Percentiles rank a stretch among this genome's conserved stretches.
Conservation (phyloP, 2,888 invertebrate species). For the Neoascia interrupta region DNA sequence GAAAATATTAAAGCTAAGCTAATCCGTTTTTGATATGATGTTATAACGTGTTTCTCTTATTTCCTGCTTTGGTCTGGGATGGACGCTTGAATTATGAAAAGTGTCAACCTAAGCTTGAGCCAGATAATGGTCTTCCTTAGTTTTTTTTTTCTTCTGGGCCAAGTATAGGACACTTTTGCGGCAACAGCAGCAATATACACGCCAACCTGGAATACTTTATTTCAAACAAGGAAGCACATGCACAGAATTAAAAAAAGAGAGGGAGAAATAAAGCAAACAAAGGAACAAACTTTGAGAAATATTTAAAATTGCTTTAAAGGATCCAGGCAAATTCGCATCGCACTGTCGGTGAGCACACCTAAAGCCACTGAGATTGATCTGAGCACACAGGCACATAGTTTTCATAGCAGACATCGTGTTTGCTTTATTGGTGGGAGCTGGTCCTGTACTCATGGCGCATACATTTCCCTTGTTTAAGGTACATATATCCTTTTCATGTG, state of each 20-base stretch:
- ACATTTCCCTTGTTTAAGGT: too few relatives aligned
- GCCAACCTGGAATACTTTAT: constrained; percentile 39
- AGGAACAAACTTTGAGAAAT: constrained; percentile 26
- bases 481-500: too few relatives aligned
- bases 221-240: constrained; percentile 40
- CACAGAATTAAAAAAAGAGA: constrained; percentile 41
- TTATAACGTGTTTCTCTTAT: neutral
- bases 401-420: constrained; percentile 48
- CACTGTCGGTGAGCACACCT: neutral
- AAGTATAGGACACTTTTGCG: neutral
- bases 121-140: neutral
- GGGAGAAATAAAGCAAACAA: constrained; percentile 13
- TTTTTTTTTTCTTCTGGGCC: neutral
- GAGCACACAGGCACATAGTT: constrained; percentile 44
- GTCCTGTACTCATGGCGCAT: too few relatives aligned
- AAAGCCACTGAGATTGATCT: constrained; percentile 17
- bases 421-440: constrained; percentile 49
- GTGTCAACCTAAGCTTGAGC: constrained; percentile 31
- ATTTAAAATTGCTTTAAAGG: constrained; percentile 61
- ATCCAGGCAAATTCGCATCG: constrained; percentile 18
- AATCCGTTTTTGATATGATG: constrained; percentile 63
- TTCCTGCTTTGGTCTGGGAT: too few relatives aligned
- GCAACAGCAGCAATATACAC: neutral
- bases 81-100: neutral
- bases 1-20: constrained; percentile 52